phyloP scores from a whole-genome alignment of 30 jellyfish, hydroid and myxozoan genomes.

The Aurelia aurita region DNA sequence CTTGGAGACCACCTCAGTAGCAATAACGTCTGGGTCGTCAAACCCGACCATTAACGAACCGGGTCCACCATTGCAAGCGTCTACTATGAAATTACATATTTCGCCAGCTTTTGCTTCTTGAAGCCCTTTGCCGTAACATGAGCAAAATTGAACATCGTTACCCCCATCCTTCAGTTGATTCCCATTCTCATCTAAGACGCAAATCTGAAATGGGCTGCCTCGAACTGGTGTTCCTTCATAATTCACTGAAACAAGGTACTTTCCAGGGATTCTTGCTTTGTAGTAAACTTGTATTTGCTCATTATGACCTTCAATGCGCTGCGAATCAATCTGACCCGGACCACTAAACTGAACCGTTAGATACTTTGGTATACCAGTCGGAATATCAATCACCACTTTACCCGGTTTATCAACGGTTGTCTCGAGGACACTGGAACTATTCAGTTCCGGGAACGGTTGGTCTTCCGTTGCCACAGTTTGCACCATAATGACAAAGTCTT shows the following conservation, averaged over 20 bases:
- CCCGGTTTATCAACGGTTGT: constrained; percentile 45
- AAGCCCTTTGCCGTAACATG: constrained; percentile 68
- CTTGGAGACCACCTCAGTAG: constrained; percentile 81
- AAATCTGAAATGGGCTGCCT: constrained; percentile 85
- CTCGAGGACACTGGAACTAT: constrained; percentile 39
- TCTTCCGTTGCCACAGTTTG: constrained; percentile 35
- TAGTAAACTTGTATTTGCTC: constrained; percentile 61
- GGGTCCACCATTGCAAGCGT: constrained; percentile 85
- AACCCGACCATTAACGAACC: constrained; percentile 89
- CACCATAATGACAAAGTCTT: constrained; percentile 21
- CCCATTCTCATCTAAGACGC: constrained; percentile 63
- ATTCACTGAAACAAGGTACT: constrained; percentile 66
- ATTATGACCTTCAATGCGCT: constrained; percentile 53
- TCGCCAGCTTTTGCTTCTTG: constrained; percentile 74
- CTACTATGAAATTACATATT: constrained; percentile 77
- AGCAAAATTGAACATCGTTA: constrained; percentile 48
- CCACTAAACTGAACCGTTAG: constrained; percentile 88
- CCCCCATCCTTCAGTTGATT: constrained; percentile 29
- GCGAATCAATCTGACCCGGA: constrained; percentile 83
- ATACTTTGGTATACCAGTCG: constrained; percentile 67
- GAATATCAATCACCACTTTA: constrained; percentile 51
- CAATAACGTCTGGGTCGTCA: constrained; percentile 74
- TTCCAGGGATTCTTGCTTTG: constrained; percentile 78
- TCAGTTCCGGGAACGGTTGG: constrained; percentile 37
- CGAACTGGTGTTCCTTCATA: constrained; percentile 88